Conservation (phyloP, 2,113 vertebrate genomes). For the Neodon shergylaensis region DNA sequence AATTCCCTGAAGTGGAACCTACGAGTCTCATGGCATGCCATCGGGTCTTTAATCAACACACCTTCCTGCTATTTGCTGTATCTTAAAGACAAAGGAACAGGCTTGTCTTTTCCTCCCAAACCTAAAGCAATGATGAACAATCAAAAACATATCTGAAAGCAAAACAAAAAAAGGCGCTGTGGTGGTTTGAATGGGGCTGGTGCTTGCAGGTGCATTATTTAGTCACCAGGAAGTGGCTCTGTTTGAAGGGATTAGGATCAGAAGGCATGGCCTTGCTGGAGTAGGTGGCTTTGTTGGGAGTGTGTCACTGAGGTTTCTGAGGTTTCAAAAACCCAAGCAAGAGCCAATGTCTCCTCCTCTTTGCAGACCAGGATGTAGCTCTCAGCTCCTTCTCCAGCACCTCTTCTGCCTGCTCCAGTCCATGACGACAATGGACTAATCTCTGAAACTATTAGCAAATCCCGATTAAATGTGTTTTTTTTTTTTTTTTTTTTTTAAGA, state of each 20-base stretch:
- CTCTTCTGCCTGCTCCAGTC: background rate
- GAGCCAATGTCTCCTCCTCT: background rate
- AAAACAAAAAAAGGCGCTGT: background rate
- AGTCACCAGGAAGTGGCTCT: background rate
- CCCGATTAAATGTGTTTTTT: background rate
- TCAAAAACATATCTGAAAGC: background rate
- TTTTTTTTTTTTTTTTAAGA: background rate
- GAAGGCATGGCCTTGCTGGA: background rate
- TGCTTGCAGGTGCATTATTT: background rate
- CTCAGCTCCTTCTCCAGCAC: background rate
- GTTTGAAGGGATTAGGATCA: background rate
- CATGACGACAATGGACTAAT: background rate
- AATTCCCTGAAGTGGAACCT: background rate
- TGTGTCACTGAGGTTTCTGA: background rate
- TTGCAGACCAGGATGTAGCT: background rate
- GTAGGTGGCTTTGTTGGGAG: background rate
- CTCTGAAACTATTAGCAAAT: background rate
- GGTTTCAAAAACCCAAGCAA: background rate
- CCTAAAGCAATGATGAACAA: constrained; percentile 5
- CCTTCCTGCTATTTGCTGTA: background rate
- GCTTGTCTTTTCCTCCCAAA: background rate
- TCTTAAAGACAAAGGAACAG: constrained; percentile 22
- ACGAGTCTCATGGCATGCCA: background rate
- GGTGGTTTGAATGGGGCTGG: background rate
- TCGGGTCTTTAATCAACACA: background rate